Conservation (phyloP, 2,113 vertebrate species). For the Saccopteryx bilineata region DNA sequence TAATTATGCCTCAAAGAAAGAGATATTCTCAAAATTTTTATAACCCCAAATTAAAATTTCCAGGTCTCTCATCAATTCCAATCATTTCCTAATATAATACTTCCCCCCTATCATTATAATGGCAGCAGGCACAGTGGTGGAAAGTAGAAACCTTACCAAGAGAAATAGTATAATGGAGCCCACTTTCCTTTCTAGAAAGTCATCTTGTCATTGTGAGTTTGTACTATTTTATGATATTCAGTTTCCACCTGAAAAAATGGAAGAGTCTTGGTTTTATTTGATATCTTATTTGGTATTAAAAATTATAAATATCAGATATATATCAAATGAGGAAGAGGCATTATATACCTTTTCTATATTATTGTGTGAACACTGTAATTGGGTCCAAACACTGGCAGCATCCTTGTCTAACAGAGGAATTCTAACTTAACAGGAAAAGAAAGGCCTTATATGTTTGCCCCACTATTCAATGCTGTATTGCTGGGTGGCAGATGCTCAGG, state of each 20-base stretch:
- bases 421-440: not conserved
- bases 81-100: not conserved
- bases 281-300: not conserved
- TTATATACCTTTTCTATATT: not conserved
- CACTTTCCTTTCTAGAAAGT: not conserved
- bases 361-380: not conserved
- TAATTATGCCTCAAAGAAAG: conserved; percentile 7
- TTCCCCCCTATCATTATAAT: not conserved
- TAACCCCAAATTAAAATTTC: not conserved
- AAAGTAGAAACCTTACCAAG: not conserved
- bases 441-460: not conserved
- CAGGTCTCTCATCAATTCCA: not conserved
- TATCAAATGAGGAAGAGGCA: not conserved
- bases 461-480: not conserved
- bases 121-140: not conserved
- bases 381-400: not conserved
- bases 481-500: not conserved
- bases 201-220: not conserved
- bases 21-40: not conserved
- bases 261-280: not conserved
- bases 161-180: not conserved
- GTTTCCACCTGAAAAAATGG: not conserved
- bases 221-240: not conserved
- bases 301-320: not conserved
- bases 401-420: not conserved